These are phyloP conservation scores for Eudemis profundana DNA, from an alignment of 2,888 invertebrate genomes.

Conservation along the genomic window DNA sequence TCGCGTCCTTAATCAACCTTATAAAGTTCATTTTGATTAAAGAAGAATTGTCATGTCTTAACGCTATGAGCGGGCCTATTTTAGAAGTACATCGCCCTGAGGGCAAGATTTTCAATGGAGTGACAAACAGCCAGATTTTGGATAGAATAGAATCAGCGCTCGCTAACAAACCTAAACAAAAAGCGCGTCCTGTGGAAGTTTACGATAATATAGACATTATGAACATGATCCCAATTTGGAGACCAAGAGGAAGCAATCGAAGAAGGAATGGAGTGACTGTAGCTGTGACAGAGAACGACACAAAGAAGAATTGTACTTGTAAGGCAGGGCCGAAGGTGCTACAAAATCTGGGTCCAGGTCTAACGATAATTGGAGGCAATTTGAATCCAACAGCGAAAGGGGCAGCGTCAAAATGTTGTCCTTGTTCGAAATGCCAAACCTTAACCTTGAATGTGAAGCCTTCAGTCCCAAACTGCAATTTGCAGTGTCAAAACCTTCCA, in stretches of 20 bases:
- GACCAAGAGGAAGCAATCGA: constrained; percentile 34
- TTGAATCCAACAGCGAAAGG: neutral
- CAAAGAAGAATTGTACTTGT: neutral
- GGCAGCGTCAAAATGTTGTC: neutral
- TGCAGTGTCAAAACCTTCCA: constrained; percentile 12
- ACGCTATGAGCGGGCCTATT: constrained; percentile 16
- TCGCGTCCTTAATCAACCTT: constrained; percentile 29
- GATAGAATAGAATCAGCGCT: constrained; percentile 23
- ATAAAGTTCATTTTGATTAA: constrained; percentile 39
- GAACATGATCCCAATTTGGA: constrained; percentile 50
- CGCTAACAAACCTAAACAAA: constrained; percentile 33
- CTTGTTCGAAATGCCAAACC: constrained; percentile 3
- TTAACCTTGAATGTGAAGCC: neutral
- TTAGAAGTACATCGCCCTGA: constrained; percentile 6
- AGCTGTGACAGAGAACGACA: neutral
- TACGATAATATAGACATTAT: constrained; percentile 38
- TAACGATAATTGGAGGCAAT: neutral
- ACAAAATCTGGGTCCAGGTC: neutral
- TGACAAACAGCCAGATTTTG: constrained; percentile 20
- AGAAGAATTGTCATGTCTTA: constrained; percentile 31
- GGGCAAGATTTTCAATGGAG: constrained; percentile 17
- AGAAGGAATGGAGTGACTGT: constrained; percentile 12
- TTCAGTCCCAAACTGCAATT: neutral
- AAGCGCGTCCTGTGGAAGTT: constrained; percentile 16
- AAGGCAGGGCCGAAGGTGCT: neutral